phyloP scores from a whole-genome alignment of 1,140 invertebrate species.

The Paracyclopina nana region DNA sequence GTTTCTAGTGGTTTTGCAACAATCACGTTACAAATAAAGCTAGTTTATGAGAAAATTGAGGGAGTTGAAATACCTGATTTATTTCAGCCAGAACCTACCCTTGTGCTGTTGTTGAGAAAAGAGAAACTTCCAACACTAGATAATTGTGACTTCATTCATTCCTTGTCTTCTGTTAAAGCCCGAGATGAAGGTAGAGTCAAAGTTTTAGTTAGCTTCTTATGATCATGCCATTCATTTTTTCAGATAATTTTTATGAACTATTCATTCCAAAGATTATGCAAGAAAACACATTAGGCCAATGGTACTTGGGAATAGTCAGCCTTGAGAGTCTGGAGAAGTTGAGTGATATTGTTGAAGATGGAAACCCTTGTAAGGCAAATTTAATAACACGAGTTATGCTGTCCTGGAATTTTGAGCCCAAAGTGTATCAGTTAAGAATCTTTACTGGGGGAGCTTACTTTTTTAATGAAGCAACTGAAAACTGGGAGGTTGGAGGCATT shows the following conservation, averaged over 20 bases:
- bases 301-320: constrained; percentile 8
- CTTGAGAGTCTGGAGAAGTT: background rate
- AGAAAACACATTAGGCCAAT: constrained; percentile 10
- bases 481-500: constrained; percentile 24
- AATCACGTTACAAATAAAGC: constrained; percentile 9
- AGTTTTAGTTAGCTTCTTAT: no score
- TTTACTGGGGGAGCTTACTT: constrained; percentile 25
- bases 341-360: background rate
- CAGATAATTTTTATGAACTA: no score
- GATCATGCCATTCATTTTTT: no score
- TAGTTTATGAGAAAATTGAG: background rate
- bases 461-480: constrained; percentile 21
- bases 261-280: no score
- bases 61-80: background rate
- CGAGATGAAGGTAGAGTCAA: no score
- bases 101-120: background rate
- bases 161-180: no score
- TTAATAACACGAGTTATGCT: background rate
- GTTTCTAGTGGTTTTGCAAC: background rate
- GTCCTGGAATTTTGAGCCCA: background rate
- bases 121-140: background rate
- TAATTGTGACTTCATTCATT: constrained; percentile 14
- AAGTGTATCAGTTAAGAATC: constrained; percentile 18
- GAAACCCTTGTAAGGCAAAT: background rate
- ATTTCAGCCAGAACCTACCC: no score